Evolutionary conservation across 1,140 invertebrate genomes (phyloP), one percentile per base, ranked within the genome.

Genomic region (Oedothorax gibbosus): DNA sequence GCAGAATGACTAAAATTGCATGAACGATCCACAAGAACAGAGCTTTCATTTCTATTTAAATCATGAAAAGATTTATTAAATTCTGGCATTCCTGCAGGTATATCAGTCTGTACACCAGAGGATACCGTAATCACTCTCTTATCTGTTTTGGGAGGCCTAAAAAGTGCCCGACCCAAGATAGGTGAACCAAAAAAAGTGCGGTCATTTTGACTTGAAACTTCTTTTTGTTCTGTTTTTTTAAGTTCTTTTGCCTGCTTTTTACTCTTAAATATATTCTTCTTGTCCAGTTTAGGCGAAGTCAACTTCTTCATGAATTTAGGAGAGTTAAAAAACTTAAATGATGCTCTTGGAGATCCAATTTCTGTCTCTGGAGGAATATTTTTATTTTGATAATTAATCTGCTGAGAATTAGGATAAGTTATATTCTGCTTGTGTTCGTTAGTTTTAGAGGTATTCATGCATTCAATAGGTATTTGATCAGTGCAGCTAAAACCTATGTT

Each of bases 251-350:
- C 81, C 51, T 76, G 81, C 53, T 82, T 82, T 57, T 86, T 82
- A 20, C 62, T 86, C 69, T 86, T 86, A 71, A 86, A 86, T 20
- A 77, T 86, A 71, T 81, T 69, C n/a, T 84, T 87, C 21, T 86
- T 87, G 20, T 86, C 85, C 51, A 62, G 64, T 85, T 85, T 87
- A 57, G 86, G 82, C n/a, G 80, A 77, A 49, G 71, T 73, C 21
- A 87, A 69, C 20, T 87, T 87, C 62, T 86, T 86, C 75, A 87
- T 66, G 53, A 87, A 82, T 56, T 87, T 87, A n/a, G 87, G 85
- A 56, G 87, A 87, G 49, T 71, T 80, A 60, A 86, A 82, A 65
- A 86, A 85, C n/a, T 83, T 83, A 60, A 85, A 75, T 11, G 78
- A 66, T 7, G 57, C 60, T 57, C 68, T 84, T 12, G 81, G 72